Percentiles rank a stretch among this genome's conserved stretches.
These are phyloP conservation scores for Nebria salina DNA, from an alignment of 2,888 invertebrate genomes.

Conservation along the genomic window DNA sequence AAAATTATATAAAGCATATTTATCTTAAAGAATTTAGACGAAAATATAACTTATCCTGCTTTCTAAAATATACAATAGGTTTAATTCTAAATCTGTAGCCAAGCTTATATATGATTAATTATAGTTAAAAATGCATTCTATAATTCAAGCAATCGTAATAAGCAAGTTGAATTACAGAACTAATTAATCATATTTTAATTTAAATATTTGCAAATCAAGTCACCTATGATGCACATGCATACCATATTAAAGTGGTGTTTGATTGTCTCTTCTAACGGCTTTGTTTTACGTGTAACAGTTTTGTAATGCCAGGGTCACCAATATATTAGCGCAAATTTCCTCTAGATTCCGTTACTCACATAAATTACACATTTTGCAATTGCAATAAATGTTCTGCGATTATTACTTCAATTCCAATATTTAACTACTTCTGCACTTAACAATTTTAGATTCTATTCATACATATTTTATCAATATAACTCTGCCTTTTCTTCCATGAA, in stretches of 20 bases:
- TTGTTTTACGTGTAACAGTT: neutral
- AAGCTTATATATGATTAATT: too few species aligned
- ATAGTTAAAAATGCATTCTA: too few species aligned
- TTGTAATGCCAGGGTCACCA: neutral
- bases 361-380: neutral
- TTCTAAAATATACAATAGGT: too few species aligned
- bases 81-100: too few species aligned
- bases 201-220: neutral
- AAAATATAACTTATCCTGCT: neutral
- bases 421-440: neutral
- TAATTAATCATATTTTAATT: too few species aligned
- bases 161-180: too few species aligned
- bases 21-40: neutral
- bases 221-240: neutral
- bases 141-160: too few species aligned
- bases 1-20: neutral
- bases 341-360: neutral
- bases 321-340: neutral
- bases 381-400: neutral
- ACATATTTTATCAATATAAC: too few species aligned
- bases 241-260: neutral
- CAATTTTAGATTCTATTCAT: too few species aligned
- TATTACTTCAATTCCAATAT: neutral
- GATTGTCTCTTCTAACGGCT: neutral
- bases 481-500: too few species aligned